Conservation (phyloP, 2,113 vertebrate genomes). For the Macrotus californicus region DNA sequence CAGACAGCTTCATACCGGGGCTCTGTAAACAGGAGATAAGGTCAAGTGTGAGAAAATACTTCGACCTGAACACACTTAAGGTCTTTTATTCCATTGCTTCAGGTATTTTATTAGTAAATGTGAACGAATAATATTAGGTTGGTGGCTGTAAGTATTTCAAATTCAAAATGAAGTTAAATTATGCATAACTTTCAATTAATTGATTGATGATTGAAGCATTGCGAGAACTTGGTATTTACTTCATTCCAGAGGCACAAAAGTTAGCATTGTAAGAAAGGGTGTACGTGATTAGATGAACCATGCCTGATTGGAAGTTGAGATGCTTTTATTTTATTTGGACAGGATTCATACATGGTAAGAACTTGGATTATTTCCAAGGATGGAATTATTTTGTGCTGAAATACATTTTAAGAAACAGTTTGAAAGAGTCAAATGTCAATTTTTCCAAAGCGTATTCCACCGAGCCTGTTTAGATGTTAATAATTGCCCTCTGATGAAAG, state of each 20-base stretch:
- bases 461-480: neutral
- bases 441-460: neutral
- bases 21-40: neutral
- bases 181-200: neutral
- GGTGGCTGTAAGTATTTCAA: neutral
- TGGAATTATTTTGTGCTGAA: constrained; percentile 38
- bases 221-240: neutral
- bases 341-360: constrained; percentile 5
- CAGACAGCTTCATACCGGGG: neutral
- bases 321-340: constrained; percentile 28
- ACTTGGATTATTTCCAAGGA: constrained; percentile 34
- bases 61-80: neutral
- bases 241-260: neutral
- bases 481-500: constrained; percentile 1
- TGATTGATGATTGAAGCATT: neutral
- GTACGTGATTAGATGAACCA: neutral
- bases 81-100: neutral
- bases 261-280: neutral
- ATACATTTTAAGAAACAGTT: constrained; percentile 15
- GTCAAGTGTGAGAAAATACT: neutral
- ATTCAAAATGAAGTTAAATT: constrained; percentile 17
- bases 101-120: neutral
- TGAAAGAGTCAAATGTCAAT: neutral
- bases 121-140: neutral
- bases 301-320: neutral